Base-by-base conservation (phyloP, 2,888 invertebrate species). In the Acanthosoma haemorrhoidale region DNA sequence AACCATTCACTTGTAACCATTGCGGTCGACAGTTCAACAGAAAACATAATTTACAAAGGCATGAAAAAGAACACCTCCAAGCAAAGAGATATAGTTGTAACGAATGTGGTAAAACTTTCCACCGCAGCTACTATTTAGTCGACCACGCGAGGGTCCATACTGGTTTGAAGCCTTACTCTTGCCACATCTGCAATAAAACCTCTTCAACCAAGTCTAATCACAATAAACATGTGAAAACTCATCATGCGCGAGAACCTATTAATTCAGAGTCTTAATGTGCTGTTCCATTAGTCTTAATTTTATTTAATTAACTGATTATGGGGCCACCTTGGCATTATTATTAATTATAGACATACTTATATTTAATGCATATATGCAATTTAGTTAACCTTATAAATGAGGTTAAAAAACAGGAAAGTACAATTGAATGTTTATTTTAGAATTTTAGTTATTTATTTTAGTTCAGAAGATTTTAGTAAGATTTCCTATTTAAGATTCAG, bases 191-290 rank as follows among this genome's bases (percentile, higher is more conserved):
- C 80, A 93, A 92, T 32, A 94, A 94, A 81, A 89, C 91, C 8
- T 92, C 92, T 60, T 89, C 91, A 76, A 93, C 93, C 69, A 93
- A 93, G 81, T 92, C 92, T 57, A 94, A 94, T 82, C 93, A 94
- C 78, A 92, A 93, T 77, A 93, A 93, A 80, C 93, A 94, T 80
- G 85, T 93, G 71, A 89, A 90, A 81, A 93, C 93, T 76, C 94
- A 94, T 80, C 92, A 93, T 81, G 92, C 92, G 66, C 83, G 93
- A 67, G 93, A 93, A 80, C 90, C 92, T 38, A 88, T 93, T 74
- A 92, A 90, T 75, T 91, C 92, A 8, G 94, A 93, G 78, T 88
- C 88, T 80, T 90, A 61, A 58, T 25, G 15, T 61, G 61, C 61
- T 59, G 61, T 61, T 34, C 38, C 18, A 16, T 25, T 36, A 13